Conservation (phyloP, 2,888 invertebrate species). For the Apamea crenata region DNA sequence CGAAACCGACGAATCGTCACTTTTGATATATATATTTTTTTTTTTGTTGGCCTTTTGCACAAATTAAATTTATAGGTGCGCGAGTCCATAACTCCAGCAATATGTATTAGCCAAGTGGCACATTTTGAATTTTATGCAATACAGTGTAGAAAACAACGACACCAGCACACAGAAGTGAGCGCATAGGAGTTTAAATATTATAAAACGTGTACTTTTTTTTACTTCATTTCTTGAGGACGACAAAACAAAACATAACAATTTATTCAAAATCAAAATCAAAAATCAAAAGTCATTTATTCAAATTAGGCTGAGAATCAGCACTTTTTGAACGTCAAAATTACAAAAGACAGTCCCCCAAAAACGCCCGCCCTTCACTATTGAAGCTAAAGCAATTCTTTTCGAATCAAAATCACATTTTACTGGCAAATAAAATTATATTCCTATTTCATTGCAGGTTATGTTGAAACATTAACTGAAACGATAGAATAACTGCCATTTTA, state of each 20-base stretch:
- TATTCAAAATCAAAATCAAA: conserved; percentile 31
- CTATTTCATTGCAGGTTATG: conserved; percentile 18
- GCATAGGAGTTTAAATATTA: too few species aligned
- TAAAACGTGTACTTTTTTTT: too few species aligned
- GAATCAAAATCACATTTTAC: conserved; percentile 33
- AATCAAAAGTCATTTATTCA: too few species aligned
- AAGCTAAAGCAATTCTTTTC: conserved; percentile 9
- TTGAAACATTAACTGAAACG: conserved; percentile 24
- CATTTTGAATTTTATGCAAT: not conserved
- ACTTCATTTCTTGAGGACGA: not conserved
- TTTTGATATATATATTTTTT: not conserved
- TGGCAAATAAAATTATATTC: conserved; percentile 34
- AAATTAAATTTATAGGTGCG: not conserved
- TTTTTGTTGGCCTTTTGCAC: not conserved
- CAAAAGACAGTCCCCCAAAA: too few species aligned
- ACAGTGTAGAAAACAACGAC: not conserved
- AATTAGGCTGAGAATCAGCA: too few species aligned
- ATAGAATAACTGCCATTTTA: conserved; percentile 41
- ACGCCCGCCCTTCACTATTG: too few species aligned
- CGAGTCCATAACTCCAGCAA: not conserved
- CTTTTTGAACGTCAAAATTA: too few species aligned
- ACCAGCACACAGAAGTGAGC: too few species aligned
- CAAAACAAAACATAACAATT: conserved; percentile 34
- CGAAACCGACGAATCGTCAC: not conserved
- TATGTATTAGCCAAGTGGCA: not conserved